Evolutionary conservation across 2,113 vertebrate species (phyloP), one percentile per base, ranked within the genome.

Genomic region (Ciconia boyciana): DNA sequence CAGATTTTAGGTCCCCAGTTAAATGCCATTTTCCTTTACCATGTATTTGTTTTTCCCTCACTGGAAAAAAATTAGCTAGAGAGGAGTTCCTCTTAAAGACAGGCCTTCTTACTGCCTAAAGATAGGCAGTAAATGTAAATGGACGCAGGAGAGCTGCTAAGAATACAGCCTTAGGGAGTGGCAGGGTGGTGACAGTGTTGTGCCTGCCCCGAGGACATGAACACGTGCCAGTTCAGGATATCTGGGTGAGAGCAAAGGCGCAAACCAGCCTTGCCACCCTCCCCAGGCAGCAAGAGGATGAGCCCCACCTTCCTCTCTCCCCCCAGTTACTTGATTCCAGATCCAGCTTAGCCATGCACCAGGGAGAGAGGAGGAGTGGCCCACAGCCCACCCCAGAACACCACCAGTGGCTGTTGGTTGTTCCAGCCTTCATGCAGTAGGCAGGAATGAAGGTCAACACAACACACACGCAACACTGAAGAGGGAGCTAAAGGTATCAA

Each of bases 401-500:
- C 19, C 77, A 25, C 32, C 60, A 46, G 46, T 5, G 29, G 32
- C 0, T 26, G 43, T 16, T 9, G 6, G 11, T 89, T 51, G 14
- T 57, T 68, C 34, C n/a, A 68, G 48, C 51, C 64, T 70, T 52
- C 52, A 18, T 29, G 60, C 44, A 74, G 19, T 5, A 62, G 58
- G 51, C 46, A 34, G 29, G 32, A 89, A 55, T 9, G 28, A 72
- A 54, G 48, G 49, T 57, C 28, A 80, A 55, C 51, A 31, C 39
- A 60, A 70, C 26, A 58, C 15, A 57, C 26, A 72, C 15, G 2
- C 32, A 80, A 8, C 25, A 72, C 25, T 25, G 24, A 94, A 54
- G 20, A 91, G 32, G 62, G 72, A 87, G 81, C 62, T 80, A 77
- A 95, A 96, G 82, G 52, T 96, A 97, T 96, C 90, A 97, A 98